Evolutionary conservation across 2,888 invertebrate species (phyloP).

Genomic region (Seira sanloemensis): DNA sequence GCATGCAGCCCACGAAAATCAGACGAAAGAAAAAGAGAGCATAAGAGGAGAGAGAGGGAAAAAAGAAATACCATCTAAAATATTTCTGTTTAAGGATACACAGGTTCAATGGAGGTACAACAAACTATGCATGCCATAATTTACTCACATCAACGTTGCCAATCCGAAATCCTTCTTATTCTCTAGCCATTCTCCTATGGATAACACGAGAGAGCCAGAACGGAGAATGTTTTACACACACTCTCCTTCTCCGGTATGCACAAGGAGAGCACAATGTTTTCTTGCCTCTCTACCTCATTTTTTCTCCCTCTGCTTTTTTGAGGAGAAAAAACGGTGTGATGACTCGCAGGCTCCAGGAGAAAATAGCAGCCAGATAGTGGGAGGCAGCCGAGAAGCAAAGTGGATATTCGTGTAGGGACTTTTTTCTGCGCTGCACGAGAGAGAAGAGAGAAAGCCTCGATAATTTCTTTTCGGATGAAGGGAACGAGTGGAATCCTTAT

Average conservation of each 20-base stretch:
- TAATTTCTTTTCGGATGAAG: neutral
- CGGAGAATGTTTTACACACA: too few species aligned
- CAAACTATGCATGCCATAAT: neutral
- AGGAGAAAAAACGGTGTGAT: slow-evolving; percentile 44
- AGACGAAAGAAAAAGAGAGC: neutral
- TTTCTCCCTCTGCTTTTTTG: neutral
- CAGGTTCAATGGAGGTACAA: neutral
- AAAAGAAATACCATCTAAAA: neutral
- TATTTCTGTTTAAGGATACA: neutral
- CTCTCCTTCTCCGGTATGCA: neutral
- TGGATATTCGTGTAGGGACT: slow-evolving; percentile 21
- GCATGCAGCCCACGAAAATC: neutral
- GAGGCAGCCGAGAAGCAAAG: slow-evolving; percentile 45
- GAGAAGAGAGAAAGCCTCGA: slow-evolving; percentile 8
- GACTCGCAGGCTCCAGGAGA: slow-evolving; percentile 53
- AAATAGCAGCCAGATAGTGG: slow-evolving; percentile 47
- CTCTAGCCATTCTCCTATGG: neutral
- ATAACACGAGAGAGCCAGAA: too few species aligned
- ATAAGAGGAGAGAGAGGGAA: neutral
- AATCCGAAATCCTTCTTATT: neutral
- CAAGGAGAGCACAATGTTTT: neutral
- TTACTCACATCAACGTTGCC: neutral
- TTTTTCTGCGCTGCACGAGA: neutral
- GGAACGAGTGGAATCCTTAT: neutral
- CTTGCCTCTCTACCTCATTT: neutral